Evolutionary conservation across 2,888 invertebrate species (phyloP).

Genomic region (Agapostemon virescens): DNA sequence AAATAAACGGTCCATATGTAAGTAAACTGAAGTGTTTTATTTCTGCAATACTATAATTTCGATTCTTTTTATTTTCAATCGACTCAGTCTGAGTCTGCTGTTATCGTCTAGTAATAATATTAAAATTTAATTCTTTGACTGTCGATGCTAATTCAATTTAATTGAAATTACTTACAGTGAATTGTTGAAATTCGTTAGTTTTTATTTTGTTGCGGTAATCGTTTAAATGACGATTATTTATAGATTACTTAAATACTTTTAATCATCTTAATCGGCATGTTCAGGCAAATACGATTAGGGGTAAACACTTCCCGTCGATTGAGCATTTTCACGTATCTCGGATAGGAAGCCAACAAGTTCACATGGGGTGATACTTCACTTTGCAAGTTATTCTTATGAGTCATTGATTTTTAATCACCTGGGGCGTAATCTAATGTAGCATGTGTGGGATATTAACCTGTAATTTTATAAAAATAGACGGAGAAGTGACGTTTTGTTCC

Average conservation of each 20-base stretch:
- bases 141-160: too few relatives aligned
- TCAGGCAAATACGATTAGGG: not conserved
- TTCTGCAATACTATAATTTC: too few relatives aligned
- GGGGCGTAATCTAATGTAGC: slow-evolving; percentile 36
- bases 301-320: slow-evolving; percentile 38
- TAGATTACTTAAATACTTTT: not conserved
- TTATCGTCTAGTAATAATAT: too few relatives aligned
- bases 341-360: slow-evolving; percentile 24
- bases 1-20: too few relatives aligned
- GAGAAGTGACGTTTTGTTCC: not conserved
- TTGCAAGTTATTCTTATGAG: slow-evolving; percentile 42
- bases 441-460: slow-evolving; percentile 35
- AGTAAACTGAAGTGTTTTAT: too few relatives aligned
- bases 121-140: too few relatives aligned
- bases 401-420: slow-evolving; percentile 42
- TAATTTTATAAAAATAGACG: slow-evolving; percentile 22
- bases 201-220: not conserved
- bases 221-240: not conserved
- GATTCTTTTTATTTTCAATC: too few relatives aligned
- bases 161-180: not conserved
- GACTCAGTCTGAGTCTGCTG: too few relatives aligned
- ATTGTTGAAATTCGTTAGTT: not conserved
- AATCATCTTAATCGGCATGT: not conserved
- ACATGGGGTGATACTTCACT: slow-evolving; percentile 20
- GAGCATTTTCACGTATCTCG: slow-evolving; percentile 23